Conservation (phyloP, 2,113 vertebrate species). For the Festucalex cinctus region DNA sequence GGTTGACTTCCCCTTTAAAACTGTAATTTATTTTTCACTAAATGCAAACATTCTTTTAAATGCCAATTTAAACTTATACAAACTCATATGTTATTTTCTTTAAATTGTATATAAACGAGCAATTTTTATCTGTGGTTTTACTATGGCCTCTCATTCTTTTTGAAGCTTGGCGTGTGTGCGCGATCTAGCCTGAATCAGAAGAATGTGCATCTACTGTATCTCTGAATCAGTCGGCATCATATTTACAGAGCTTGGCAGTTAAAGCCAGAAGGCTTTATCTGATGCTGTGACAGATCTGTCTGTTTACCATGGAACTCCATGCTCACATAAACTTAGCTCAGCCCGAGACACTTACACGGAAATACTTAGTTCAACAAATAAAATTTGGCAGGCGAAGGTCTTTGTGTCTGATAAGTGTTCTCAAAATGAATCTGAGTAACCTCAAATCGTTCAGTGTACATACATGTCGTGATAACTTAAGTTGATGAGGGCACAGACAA, state of each 20-base stretch:
- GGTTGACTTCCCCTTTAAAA: too few relatives aligned
- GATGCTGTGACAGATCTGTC: slow-evolving; percentile 55
- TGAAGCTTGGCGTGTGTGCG: slow-evolving; percentile 28
- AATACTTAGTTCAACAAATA: slow-evolving; percentile 50
- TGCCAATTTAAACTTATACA: too few relatives aligned
- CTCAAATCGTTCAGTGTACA: slow-evolving; percentile 11
- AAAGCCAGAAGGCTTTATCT: slow-evolving; percentile 47
- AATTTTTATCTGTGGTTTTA: neutral
- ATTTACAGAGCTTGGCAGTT: slow-evolving; percentile 66
- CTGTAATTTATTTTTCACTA: too few relatives aligned
- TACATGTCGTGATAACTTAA: slow-evolving; percentile 7
- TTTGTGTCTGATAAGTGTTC: slow-evolving; percentile 29
- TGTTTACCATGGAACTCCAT: slow-evolving; percentile 47
- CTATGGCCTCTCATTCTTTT: too few relatives aligned
- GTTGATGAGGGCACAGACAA: slow-evolving; percentile 4
- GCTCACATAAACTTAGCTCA: slow-evolving; percentile 54
- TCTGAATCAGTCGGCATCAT: slow-evolving; percentile 47
- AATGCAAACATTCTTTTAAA: too few relatives aligned
- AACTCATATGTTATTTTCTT: neutral
- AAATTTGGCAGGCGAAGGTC: slow-evolving; percentile 39
- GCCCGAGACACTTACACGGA: slow-evolving; percentile 51
- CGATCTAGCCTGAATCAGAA: slow-evolving; percentile 41
- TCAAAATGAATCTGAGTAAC: slow-evolving; percentile 33
- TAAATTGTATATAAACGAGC: too few relatives aligned
- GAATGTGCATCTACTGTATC: slow-evolving; percentile 38